phyloP scores from a whole-genome alignment of 2,888 invertebrate species.

The Brachynemurus nebulosus region DNA sequence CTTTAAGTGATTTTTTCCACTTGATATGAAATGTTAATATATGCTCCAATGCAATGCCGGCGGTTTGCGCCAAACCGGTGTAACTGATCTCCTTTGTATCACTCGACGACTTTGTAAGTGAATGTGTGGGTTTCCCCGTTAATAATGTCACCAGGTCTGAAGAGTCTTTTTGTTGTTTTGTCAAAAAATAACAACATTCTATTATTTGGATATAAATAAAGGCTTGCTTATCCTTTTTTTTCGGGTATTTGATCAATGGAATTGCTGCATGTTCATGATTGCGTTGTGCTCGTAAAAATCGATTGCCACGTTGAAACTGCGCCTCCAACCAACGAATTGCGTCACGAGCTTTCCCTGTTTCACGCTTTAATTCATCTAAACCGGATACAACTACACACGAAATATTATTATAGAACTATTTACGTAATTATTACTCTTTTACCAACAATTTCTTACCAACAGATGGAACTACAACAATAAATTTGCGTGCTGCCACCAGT shows the following conservation, averaged over 20 bases:
- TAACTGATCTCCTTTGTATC: slow-evolving; percentile 47
- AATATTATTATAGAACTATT: slow-evolving; percentile 6
- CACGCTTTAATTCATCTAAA: slow-evolving; percentile 76
- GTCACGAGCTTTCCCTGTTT: slow-evolving; percentile 70
- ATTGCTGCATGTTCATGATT: slow-evolving; percentile 64
- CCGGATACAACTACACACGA: slow-evolving; percentile 63
- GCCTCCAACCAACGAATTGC: slow-evolving; percentile 88
- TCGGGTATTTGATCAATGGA: slow-evolving; percentile 59
- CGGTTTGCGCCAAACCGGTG: slow-evolving; percentile 62
- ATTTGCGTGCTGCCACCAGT: slow-evolving; percentile 66
- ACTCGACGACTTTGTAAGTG: not conserved
- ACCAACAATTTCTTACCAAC: slow-evolving; percentile 49
- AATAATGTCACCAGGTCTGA: slow-evolving; percentile 61
- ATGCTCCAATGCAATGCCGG: slow-evolving; percentile 69
- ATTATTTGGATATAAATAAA: slow-evolving; percentile 68
- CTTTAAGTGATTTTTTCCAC: slow-evolving; percentile 63
- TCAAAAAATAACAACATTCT: slow-evolving; percentile 70
- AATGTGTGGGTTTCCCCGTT: slow-evolving; percentile 39
- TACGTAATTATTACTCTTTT: not conserved
- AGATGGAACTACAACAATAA: slow-evolving; percentile 77
- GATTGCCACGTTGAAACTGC: slow-evolving; percentile 74
- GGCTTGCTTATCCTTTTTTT: slow-evolving; percentile 57
- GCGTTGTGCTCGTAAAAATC: slow-evolving; percentile 76
- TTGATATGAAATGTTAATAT: slow-evolving; percentile 72
- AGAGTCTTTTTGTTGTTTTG: slow-evolving; percentile 39